phyloP scores from a whole-genome alignment of 2,888 invertebrate genomes.

The Phragmatobia fuliginosa region DNA sequence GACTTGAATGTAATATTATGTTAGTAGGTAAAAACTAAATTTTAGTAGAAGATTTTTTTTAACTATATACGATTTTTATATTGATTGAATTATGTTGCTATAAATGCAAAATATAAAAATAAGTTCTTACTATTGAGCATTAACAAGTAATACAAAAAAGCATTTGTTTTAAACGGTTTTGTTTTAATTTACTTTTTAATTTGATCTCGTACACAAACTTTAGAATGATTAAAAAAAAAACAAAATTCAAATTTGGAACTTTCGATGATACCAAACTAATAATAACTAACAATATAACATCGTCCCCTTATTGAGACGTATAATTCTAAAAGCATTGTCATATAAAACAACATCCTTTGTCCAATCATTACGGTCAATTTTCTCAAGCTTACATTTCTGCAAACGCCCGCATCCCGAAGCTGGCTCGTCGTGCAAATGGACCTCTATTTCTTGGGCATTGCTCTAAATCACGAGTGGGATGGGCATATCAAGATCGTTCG shows the following conservation, averaged over 20 bases:
- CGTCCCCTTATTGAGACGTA: conserved; percentile 7
- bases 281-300: background rate
- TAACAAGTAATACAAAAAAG: too few relatives aligned
- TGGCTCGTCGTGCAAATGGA: conserved; percentile 73
- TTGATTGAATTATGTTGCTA: too few relatives aligned
- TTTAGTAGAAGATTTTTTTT: too few relatives aligned
- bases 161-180: too few relatives aligned
- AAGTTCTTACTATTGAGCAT: too few relatives aligned
- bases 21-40: too few relatives aligned
- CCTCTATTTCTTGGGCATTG: conserved; percentile 76
- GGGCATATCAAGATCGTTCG: conserved; percentile 74
- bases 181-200: background rate
- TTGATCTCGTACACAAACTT: background rate
- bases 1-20: too few relatives aligned
- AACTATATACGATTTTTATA: too few relatives aligned
- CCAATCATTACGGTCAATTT: conserved; percentile 53
- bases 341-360: conserved; percentile 55
- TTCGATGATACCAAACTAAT: too few relatives aligned
- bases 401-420: conserved; percentile 56
- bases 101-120: too few relatives aligned
- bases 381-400: conserved; percentile 53
- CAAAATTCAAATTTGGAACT: background rate
- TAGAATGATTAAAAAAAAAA: background rate
- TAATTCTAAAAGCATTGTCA: conserved; percentile 43
- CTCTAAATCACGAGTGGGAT: conserved; percentile 77